These are phyloP conservation scores for Actenoides hombroni DNA, from an alignment of 2,113 vertebrate species.

Conservation along the genomic window DNA sequence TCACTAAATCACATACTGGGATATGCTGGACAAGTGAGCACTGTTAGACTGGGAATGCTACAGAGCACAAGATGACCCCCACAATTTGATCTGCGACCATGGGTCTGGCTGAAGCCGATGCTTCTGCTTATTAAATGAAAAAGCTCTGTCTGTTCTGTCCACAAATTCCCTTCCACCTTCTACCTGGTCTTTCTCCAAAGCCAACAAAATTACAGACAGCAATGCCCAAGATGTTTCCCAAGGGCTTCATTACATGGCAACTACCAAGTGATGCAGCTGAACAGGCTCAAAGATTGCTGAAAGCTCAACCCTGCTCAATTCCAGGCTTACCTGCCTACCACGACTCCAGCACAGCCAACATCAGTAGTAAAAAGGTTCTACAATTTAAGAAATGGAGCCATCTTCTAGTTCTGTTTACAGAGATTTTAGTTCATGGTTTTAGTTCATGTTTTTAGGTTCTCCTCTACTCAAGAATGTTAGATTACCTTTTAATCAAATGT, in stretches of 20 bases:
- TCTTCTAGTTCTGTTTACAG: neutral
- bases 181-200: neutral
- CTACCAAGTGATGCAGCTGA: neutral
- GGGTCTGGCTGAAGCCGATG: neutral
- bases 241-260: neutral
- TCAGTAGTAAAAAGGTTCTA: neutral
- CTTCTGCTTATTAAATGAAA: neutral
- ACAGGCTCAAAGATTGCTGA: neutral
- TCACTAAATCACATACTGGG: neutral
- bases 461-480: neutral
- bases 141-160: neutral
- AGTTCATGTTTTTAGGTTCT: neutral
- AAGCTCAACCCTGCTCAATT: neutral
- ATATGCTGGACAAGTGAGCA: neutral
- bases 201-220: neutral
- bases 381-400: neutral
- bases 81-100: fast-evolving
- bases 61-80: neutral
- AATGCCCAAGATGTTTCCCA: neutral
- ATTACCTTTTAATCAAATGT: neutral
- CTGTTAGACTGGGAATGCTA: neutral
- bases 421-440: neutral
- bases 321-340: neutral
- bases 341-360: neutral
- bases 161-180: neutral